Base-by-base conservation (phyloP, 2,113 vertebrate species). In the Lampris incognitus region DNA sequence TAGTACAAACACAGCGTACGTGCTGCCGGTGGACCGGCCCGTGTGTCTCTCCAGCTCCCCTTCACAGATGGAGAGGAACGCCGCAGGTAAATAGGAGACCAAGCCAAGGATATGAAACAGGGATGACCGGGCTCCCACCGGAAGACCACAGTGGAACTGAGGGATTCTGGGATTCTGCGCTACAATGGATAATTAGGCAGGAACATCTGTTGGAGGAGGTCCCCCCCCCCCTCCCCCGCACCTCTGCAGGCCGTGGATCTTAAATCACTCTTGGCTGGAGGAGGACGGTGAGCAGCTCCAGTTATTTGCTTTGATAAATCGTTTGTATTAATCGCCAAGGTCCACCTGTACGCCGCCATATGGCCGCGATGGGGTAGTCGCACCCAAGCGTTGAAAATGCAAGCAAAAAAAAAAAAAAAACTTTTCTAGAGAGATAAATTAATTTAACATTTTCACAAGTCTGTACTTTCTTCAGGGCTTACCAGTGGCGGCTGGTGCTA, bases 111-210 rank as follows among this genome's bases (percentile, higher is more conserved):
- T 87, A 85, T 83, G 84, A 89, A 87, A 85, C 84, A 83, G 78
- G 87, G 83, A 91, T 92, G 93, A 91, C 91, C 92, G 88, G 77
- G 78, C 74, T 92, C 93, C 91, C 87, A 36, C 72, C 69, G 85
- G 89, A 91, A 89, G 89, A 84, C 74, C 82, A 72, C 62, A 70
- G 67, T 82, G 86, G 86, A 92, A 89, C 82, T 81, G 59, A 76
- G 85, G 87, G 85, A 87, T 83, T 85, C 74, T 85, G 89, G 88
- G 90, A 88, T 87, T 24, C 81, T 81, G 75, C 36, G 83, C 78
- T 89, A 93, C 92, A 93, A 90, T 88, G 88, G 90, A 92, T 94
- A 90, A 94, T 94, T 95, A 94, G 92, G 91, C 76, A 76, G 73
- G 85, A 87, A 91, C 93, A 95, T 94, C 93, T 94, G 94, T 72